Conservation (phyloP, 2,113 vertebrate species). For the Pungitius pungitius region DNA sequence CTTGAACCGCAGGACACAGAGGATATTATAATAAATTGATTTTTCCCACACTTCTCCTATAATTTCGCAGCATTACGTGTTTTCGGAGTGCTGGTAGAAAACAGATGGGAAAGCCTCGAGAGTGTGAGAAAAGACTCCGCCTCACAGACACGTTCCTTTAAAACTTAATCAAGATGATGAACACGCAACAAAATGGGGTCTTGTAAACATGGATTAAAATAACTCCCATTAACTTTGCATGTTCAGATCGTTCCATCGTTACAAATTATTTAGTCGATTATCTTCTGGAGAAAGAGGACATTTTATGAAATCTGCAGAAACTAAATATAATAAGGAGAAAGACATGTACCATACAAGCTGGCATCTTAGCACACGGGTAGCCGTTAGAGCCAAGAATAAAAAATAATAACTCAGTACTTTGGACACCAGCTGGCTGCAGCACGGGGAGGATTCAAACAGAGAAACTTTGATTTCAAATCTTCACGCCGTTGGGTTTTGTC, state of each 20-base stretch:
- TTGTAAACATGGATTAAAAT: conserved; percentile 26
- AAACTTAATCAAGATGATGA: conserved; percentile 34
- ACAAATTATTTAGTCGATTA: neutral
- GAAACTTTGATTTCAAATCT: neutral
- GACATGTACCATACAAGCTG: neutral
- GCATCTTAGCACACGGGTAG: neutral
- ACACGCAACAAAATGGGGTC: conserved; percentile 22
- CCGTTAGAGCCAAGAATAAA: neutral
- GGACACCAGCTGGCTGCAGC: neutral
- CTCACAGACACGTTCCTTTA: conserved; percentile 24
- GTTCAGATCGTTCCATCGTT: neutral
- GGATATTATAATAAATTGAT: conserved; percentile 6
- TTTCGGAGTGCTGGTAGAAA: conserved; percentile 30
- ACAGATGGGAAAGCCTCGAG: conserved; percentile 44
- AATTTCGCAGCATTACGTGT: conserved; percentile 22
- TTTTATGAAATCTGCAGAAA: neutral
- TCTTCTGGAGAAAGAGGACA: neutral
- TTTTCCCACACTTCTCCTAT: neutral
- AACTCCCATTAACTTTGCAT: conserved; percentile 21
- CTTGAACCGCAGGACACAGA: neutral
- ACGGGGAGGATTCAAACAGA: neutral
- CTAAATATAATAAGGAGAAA: neutral
- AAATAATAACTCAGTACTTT: neutral
- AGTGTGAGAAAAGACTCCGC: conserved; percentile 32
- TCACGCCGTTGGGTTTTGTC: neutral